Conservation (phyloP, 2,797 vertebrate species). For the Chelmon rostratus region DNA sequence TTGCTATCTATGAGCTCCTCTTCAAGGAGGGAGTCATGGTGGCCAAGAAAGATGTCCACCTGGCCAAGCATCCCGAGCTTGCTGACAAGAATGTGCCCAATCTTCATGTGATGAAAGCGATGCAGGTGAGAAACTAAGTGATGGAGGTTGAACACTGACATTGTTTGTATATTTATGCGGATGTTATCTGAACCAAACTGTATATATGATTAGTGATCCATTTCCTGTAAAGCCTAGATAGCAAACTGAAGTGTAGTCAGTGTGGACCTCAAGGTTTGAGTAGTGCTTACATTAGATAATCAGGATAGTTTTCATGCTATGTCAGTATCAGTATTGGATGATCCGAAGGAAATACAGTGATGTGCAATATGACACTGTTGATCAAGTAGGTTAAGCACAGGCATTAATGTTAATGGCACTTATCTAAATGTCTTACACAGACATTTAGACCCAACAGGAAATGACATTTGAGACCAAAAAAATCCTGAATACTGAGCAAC, state of each 20-base stretch:
- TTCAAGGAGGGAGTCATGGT: conserved; percentile 99
- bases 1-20: conserved; percentile 99
- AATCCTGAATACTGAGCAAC: neutral
- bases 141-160: too few relatives aligned
- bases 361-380: neutral
- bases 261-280: neutral
- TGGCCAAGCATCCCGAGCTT: conserved; percentile 96
- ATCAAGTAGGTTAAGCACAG: neutral
- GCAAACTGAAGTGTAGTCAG: neutral
- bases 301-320: too few relatives aligned
- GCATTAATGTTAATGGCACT: too few relatives aligned
- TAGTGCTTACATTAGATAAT: too few relatives aligned
- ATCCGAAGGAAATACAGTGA: neutral
- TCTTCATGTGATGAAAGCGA: conserved; percentile 99
- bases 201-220: rapidly evolving
- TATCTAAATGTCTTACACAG: too few relatives aligned
- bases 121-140: conserved; percentile 89
- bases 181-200: neutral
- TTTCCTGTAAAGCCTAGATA: neutral
- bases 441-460: too few relatives aligned
- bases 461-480: neutral
- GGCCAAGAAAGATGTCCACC: conserved; percentile 98
- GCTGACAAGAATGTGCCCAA: conserved; percentile 99
- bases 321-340: too few relatives aligned
- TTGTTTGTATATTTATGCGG: neutral